Conservation (phyloP, 1,140 invertebrate genomes). For the Leptonema lineaticorne region DNA sequence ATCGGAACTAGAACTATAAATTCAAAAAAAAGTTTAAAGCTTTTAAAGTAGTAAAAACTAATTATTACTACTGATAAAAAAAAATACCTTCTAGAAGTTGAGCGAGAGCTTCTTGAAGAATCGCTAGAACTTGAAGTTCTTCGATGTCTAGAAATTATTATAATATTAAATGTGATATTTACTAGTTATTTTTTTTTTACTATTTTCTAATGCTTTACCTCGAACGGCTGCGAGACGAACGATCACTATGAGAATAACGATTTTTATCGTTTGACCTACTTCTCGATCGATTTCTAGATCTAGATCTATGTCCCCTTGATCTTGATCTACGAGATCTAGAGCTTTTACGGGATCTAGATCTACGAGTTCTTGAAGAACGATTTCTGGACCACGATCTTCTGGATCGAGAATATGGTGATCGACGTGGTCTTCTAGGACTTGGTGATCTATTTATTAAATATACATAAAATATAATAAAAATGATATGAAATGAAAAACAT, state of each 20-base stretch:
- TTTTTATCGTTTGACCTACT: constrained; percentile 45
- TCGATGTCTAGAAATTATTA: background rate
- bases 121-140: constrained; percentile 21
- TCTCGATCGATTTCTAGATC: constrained; percentile 46
- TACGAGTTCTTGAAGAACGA: constrained; percentile 49
- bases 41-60: background rate
- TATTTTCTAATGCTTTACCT: constrained; percentile 14
- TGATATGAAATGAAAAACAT: background rate
- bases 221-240: constrained; percentile 22
- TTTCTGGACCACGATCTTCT: constrained; percentile 47
- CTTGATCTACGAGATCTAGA: constrained; percentile 44
- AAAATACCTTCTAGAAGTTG: constrained; percentile 9
- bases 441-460: constrained; percentile 17
- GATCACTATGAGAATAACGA: constrained; percentile 25
- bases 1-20: constrained; percentile 13
- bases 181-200: background rate
- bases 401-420: constrained; percentile 27
- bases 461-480: background rate
- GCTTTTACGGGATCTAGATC: constrained; percentile 49
- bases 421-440: constrained; percentile 22
- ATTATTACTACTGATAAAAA: background rate
- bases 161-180: background rate
- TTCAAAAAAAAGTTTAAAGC: background rate
- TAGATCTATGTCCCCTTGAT: constrained; percentile 45
- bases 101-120: constrained; percentile 10